A percentile compares a stretch with the other conserved stretches of the same genome.
Conservation (phyloP, 2,113 vertebrate genomes). For the Sciurus niger region DNA sequence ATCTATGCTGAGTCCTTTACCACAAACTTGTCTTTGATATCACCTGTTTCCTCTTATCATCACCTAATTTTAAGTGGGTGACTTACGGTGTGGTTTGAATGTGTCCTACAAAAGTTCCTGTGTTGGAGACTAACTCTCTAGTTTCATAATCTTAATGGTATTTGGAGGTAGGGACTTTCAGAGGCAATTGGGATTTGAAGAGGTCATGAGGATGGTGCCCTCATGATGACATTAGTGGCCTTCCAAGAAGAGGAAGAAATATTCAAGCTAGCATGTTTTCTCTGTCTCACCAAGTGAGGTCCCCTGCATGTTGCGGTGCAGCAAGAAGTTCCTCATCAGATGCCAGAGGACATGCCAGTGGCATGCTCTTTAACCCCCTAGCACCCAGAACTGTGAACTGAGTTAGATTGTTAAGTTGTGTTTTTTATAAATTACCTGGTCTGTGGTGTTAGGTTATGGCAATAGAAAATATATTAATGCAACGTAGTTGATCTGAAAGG, state of each 20-base stretch:
- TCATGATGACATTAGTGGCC: not conserved
- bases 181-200: not conserved
- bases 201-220: not conserved
- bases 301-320: not conserved
- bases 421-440: too few relatives aligned
- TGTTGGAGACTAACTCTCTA: not conserved
- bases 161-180: too few relatives aligned
- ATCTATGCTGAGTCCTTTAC: not conserved
- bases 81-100: not conserved
- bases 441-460: not conserved
- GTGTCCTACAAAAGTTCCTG: too few relatives aligned
- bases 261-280: not conserved
- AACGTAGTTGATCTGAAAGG: not conserved
- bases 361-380: too few relatives aligned
- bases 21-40: not conserved
- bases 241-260: not conserved
- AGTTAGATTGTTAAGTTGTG: too few relatives aligned
- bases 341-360: not conserved
- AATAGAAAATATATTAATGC: not conserved
- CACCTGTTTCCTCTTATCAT: not conserved
- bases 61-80: not conserved
- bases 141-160: not conserved
- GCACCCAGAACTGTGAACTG: too few relatives aligned
- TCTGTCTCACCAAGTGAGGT: not conserved
- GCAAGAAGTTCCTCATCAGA: not conserved